Percentiles rank a stretch among this genome's conserved stretches.
Evolutionary conservation across 2,797 vertebrate species (phyloP).

Genomic region (Acanthopagrus latus): DNA sequence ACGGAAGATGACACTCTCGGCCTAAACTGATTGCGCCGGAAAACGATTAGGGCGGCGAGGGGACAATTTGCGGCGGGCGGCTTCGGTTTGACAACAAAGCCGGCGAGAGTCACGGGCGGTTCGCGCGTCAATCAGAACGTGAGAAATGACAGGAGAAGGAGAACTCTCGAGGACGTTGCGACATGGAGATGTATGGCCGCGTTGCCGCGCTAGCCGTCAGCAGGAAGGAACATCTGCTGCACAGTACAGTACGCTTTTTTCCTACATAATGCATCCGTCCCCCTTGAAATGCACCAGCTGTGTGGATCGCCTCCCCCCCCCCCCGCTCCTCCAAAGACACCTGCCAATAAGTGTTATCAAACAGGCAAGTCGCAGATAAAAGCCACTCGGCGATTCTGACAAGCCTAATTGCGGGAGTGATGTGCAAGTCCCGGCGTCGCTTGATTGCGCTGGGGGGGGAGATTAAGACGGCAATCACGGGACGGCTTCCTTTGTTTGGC

Average conservation of each 20-base stretch:
- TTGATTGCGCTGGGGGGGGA: slow-evolving; percentile 57
- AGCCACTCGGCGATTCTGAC: slow-evolving; percentile 50
- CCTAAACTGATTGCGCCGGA: slow-evolving; percentile 27
- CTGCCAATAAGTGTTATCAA: slow-evolving; percentile 67
- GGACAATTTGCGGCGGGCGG: slow-evolving; percentile 23
- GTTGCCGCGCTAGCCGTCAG: slow-evolving; percentile 14
- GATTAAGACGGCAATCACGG: slow-evolving; percentile 62
- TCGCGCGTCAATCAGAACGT: slow-evolving; percentile 33
- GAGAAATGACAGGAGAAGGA: neutral
- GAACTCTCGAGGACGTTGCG: neutral
- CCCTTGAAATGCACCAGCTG: slow-evolving; percentile 61
- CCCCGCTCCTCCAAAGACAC: slow-evolving; percentile 50
- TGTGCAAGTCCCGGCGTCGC: slow-evolving; percentile 33
- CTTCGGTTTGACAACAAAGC: slow-evolving; percentile 24
- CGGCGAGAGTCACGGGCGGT: slow-evolving; percentile 42
- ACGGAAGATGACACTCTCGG: slow-evolving; percentile 24
- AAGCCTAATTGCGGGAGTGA: slow-evolving; percentile 67
- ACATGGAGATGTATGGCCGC: slow-evolving; percentile 42
- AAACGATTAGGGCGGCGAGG: slow-evolving; percentile 32
- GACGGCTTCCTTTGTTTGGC: slow-evolving; percentile 13
- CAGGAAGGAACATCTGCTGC: slow-evolving; percentile 58
- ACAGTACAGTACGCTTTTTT: slow-evolving; percentile 42
- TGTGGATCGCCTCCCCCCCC: slow-evolving; percentile 43
- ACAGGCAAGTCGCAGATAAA: slow-evolving; percentile 48
- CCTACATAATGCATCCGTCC: slow-evolving; percentile 62